Evolutionary conservation across 2,797 vertebrate genomes (phyloP).

Genomic region (Cyclura pinguis): DNA sequence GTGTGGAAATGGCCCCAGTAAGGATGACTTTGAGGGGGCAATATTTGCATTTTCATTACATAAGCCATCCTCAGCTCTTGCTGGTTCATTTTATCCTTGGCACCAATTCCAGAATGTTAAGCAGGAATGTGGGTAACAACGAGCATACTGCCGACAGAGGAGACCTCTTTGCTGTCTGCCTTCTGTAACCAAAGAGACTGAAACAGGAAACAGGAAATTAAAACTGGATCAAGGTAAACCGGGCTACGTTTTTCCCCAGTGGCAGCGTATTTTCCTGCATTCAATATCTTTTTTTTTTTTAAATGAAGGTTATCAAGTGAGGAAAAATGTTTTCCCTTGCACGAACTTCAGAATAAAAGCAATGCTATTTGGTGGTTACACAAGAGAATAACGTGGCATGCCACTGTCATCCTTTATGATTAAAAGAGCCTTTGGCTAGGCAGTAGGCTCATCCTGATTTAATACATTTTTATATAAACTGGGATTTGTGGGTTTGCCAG

Average conservation of each 20-base stretch:
- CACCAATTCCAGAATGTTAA: not conserved
- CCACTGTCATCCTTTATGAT: not conserved
- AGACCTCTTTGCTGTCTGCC: constrained; percentile 45
- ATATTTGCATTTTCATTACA: not conserved
- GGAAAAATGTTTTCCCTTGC: constrained; percentile 52
- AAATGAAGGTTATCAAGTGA: constrained; percentile 28
- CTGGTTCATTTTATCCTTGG: not conserved
- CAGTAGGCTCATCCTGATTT: not conserved
- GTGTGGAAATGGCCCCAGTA: no score
- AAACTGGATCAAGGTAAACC: constrained; percentile 65
- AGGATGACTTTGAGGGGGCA: no score
- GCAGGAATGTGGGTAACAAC: constrained; percentile 40
- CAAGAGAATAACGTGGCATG: constrained; percentile 38
- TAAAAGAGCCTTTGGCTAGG: constrained; percentile 27
- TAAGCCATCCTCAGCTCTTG: not conserved
- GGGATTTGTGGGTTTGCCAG: constrained; percentile 42
- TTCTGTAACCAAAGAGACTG: constrained; percentile 39
- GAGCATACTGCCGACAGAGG: not conserved
- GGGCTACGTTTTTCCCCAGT: constrained; percentile 37
- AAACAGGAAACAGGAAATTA: constrained; percentile 71
- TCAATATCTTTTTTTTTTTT: not conserved
- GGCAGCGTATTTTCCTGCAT: constrained; percentile 58
- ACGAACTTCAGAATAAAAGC: constrained; percentile 3
- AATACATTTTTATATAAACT: constrained; percentile 46
- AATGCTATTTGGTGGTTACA: constrained; percentile 51